phyloP scores from a whole-genome alignment of 2,888 invertebrate species.

The Hirudinaria manillensis region DNA sequence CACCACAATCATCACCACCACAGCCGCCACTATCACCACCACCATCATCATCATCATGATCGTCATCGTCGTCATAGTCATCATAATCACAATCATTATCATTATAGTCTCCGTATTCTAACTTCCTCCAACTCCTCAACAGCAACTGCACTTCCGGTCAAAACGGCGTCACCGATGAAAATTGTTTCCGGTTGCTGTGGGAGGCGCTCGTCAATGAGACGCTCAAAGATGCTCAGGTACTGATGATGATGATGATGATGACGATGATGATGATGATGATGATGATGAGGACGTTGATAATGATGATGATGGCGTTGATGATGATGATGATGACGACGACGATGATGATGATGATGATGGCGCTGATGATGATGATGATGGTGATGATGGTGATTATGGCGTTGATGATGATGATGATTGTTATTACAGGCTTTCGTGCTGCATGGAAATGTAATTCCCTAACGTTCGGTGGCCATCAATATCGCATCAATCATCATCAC shows the following conservation, averaged over 20 bases:
- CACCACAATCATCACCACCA: background rate
- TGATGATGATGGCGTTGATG: no score
- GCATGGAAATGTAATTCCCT: no score
- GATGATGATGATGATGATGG: no score
- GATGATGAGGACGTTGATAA: no score
- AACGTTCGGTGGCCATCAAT: no score
- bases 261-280: background rate
- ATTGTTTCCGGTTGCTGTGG: slow-evolving; percentile 15
- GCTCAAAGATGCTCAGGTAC: slow-evolving; percentile 20
- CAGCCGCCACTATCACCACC: background rate
- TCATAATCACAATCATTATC: slow-evolving; percentile 15
- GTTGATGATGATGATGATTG: no score
- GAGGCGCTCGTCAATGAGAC: slow-evolving; percentile 10
- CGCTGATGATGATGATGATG: no score
- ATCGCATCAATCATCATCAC: background rate
- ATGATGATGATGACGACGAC: no score
- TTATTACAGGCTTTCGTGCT: no score
- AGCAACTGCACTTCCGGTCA: background rate
- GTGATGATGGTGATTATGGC: no score
- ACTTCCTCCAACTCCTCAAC: background rate
- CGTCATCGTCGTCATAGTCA: slow-evolving; percentile 1
- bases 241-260: slow-evolving; percentile 12
- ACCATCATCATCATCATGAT: background rate
- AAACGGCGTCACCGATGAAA: background rate
- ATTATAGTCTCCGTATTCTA: background rate